These are phyloP conservation scores for Heliconius melpomene DNA, from an alignment of 1,140 invertebrate species.

Conservation along the genomic window DNA sequence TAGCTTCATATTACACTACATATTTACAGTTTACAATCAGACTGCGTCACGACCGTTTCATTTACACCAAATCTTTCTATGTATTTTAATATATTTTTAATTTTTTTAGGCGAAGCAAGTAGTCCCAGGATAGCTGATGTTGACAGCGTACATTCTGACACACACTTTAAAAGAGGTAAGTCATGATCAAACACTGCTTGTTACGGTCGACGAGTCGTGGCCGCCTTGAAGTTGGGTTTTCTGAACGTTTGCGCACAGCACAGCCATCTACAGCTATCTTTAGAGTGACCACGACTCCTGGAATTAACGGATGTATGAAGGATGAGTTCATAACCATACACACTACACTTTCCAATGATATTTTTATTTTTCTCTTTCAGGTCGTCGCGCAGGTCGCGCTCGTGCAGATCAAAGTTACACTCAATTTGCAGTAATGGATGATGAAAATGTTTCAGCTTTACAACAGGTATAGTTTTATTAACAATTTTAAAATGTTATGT, in stretches of 20 bases:
- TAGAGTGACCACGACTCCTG: too few species aligned
- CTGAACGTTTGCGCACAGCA: too few species aligned
- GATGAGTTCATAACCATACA: too few species aligned
- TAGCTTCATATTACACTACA: background rate
- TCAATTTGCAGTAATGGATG: constrained; percentile 95
- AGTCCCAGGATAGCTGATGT: constrained; percentile 83
- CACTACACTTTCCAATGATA: background rate
- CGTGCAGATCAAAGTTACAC: constrained; percentile 84
- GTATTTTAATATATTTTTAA: too few species aligned
- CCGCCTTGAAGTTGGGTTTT: too few species aligned
- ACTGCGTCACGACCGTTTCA: too few species aligned
- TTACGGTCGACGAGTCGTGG: too few species aligned
- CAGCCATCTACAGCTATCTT: too few species aligned
- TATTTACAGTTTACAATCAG: too few species aligned
- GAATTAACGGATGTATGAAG: too few species aligned
- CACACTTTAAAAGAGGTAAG: constrained; percentile 72
- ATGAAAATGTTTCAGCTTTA: constrained; percentile 93
- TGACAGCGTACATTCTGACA: constrained; percentile 82
- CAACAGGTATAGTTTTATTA: constrained; percentile 85
- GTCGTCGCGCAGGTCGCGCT: constrained; percentile 31
- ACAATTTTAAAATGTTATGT: background rate
- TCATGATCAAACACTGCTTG: too few species aligned
- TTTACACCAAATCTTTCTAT: too few species aligned
- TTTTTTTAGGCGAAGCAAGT: constrained; percentile 74
- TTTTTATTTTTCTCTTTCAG: background rate